Conservation (phyloP, 2,888 invertebrate genomes). For the Agrochola circellaris region DNA sequence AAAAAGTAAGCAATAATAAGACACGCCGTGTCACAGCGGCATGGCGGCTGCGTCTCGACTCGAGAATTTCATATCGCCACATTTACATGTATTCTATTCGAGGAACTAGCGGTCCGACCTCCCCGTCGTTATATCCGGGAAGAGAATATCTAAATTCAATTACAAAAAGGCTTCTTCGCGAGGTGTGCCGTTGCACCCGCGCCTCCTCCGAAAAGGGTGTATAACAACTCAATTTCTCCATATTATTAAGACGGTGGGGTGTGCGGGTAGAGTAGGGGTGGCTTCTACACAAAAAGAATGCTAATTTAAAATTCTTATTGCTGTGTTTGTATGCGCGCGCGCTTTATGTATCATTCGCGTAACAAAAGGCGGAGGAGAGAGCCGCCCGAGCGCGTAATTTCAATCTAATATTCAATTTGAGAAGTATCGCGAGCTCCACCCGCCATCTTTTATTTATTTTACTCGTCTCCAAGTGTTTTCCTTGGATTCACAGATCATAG, state of each 20-base stretch:
- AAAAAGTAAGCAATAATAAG: constrained; percentile 76
- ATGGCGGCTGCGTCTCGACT: constrained; percentile 66
- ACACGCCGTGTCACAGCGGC: constrained; percentile 72
- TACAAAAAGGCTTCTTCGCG: constrained; percentile 89
- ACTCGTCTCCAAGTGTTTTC: constrained; percentile 80
- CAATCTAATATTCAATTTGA: constrained; percentile 91
- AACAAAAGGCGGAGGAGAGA: constrained; percentile 87
- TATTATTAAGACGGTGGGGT: constrained; percentile 89
- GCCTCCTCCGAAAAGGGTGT: constrained; percentile 88
- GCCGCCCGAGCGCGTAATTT: constrained; percentile 89
- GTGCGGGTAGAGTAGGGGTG: constrained; percentile 83
- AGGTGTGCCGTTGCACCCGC: constrained; percentile 89
- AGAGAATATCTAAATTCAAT: constrained; percentile 90
- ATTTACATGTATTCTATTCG: constrained; percentile 83
- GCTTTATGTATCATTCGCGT: constrained; percentile 89
- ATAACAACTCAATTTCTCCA: constrained; percentile 90
- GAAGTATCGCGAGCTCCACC: constrained; percentile 84
- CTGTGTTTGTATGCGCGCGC: constrained; percentile 89
- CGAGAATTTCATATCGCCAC: constrained; percentile 85
- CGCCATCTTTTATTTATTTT: constrained; percentile 87
- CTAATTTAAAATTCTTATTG: constrained; percentile 91
- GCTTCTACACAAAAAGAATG: constrained; percentile 89
- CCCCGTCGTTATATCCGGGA: constrained; percentile 86
- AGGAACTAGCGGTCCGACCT: constrained; percentile 83
- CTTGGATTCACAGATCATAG: constrained; percentile 78